Evolutionary conservation across 2,797 vertebrate genomes (phyloP).

Genomic region (Chelmon rostratus): DNA sequence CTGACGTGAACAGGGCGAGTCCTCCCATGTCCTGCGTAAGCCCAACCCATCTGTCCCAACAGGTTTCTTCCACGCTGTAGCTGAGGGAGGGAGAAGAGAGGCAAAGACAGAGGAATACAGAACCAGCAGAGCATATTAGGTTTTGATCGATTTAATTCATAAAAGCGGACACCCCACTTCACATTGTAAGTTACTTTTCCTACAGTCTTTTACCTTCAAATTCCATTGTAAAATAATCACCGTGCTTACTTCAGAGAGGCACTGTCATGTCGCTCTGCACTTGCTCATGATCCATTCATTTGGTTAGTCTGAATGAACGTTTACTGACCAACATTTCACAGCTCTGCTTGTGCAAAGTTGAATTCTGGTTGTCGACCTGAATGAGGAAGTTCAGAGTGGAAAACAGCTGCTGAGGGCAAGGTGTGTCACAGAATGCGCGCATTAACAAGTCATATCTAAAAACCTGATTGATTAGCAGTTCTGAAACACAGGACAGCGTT

Average conservation of each 20-base stretch:
- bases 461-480: neutral
- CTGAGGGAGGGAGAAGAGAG: neutral
- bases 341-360: neutral
- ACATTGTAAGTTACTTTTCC: neutral
- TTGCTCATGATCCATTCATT: neutral
- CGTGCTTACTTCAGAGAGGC: neutral
- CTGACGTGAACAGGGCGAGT: neutral
- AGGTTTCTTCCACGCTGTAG: neutral
- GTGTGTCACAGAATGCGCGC: neutral
- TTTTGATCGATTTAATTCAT: neutral
- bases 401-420: neutral
- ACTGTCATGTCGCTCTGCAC: neutral
- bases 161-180: neutral
- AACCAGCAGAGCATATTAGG: neutral
- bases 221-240: neutral
- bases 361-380: neutral
- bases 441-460: no score
- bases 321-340: neutral
- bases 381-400: conserved; percentile 20
- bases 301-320: neutral
- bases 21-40: neutral
- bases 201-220: neutral
- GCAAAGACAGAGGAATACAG: no score
- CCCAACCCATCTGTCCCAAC: neutral
- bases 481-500: neutral